These are phyloP conservation scores for Pholis gunnellus DNA, from an alignment of 2,113 vertebrate genomes.

Conservation along the genomic window DNA sequence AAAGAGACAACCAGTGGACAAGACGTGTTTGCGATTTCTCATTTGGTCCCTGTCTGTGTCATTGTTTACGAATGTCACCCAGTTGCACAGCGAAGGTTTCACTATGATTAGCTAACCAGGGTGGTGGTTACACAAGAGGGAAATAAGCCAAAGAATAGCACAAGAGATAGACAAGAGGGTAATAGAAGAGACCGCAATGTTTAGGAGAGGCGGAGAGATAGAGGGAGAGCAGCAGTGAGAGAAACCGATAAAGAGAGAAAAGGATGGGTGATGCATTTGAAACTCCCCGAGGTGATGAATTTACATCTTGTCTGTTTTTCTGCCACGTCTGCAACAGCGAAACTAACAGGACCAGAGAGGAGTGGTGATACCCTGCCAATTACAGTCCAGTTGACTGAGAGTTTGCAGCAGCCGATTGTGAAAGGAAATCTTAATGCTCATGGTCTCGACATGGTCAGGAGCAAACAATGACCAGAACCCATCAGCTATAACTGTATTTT, in stretches of 20 bases:
- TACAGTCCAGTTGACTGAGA: conserved; percentile 55
- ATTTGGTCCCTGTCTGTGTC: conserved; percentile 42
- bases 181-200: conserved; percentile 37
- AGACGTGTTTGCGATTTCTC: conserved; percentile 10
- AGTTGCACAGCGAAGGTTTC: conserved; percentile 31
- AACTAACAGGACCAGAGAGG: conserved; percentile 56
- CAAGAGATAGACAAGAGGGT: conserved; percentile 10
- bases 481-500: conserved; percentile 40
- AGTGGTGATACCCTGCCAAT: conserved; percentile 65
- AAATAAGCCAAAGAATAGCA: conserved; percentile 37
- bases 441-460: conserved; percentile 23
- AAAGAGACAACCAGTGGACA: conserved; percentile 23
- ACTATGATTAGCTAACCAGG: conserved; percentile 50
- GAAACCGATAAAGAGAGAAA: conserved; percentile 37
- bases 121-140: conserved; percentile 10
- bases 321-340: conserved; percentile 70
- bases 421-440: conserved; percentile 1
- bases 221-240: conserved; percentile 11
- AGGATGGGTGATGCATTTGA: conserved; percentile 55
- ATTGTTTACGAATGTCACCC: conserved; percentile 58
- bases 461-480: conserved; percentile 55
- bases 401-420: conserved; percentile 46
- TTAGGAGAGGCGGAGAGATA: conserved; percentile 19
- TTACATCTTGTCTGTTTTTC: conserved; percentile 74
- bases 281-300: conserved; percentile 71